Evolutionary conservation across 2,797 vertebrate genomes (phyloP), one percentile per base, ranked within the genome.

Genomic region (Cyprinella venusta): DNA sequence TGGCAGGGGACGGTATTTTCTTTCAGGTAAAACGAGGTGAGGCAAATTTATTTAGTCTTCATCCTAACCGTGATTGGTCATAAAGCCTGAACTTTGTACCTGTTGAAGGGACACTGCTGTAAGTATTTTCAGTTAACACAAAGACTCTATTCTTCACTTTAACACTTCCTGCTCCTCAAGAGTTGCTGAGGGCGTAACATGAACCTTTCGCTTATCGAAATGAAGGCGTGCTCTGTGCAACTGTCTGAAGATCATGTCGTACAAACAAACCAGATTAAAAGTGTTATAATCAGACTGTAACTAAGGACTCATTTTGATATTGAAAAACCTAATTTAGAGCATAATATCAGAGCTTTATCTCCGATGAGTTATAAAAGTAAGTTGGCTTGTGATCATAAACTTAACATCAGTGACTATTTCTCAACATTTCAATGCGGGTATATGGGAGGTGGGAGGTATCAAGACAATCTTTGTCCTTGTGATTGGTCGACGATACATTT

Each of bases 51-150:
- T 76, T 56, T 36, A 50, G 40, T 30, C 16, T 52, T 50, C 42
- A 33, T 5, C 56, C 59, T 30, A 76, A 40, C 52, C 71, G 9
- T 36, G 61, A 75, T 82, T 85, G 18, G 72, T 82, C 54, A 83
- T 83, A 83, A 79, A 21, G 40, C 52, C 48, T 85, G 82, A 84
- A 85, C 86, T 83, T 89, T 75, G 61, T 79, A 91, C 84, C 78
- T 38, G 68, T 30, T 52, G 36, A 76, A 40, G 12, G 21, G 12
- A 71, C 42, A 65, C 45, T 54, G 8, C 45, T 30, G 45, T 83
- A 80, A 80, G 61, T 86, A 6, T 71, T n/a, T 71, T 9, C 1
- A 40, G 76, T 3, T 10, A 76, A 67, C 45, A 67, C 50, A 86
- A 76, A 72, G 80, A 33, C 77, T 59, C 85, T 26, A 64, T 71